Conservation (phyloP, 2,797 vertebrate species). For the Atherinosoma microstoma region DNA sequence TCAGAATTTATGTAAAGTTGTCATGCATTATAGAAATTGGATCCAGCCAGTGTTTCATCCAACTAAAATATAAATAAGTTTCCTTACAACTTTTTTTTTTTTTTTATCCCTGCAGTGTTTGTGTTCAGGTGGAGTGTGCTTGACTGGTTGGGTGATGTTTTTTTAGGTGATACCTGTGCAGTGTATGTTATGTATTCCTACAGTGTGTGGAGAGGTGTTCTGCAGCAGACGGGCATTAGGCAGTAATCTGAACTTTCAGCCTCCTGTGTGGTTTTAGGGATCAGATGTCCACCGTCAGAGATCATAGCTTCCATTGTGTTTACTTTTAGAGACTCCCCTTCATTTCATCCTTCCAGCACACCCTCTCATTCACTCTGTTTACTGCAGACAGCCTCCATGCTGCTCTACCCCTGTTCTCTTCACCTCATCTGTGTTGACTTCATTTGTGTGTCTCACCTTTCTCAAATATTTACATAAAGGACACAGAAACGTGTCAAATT, state of each 20-base stretch:
- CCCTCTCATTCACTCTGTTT: conserved; percentile 54
- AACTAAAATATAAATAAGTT: background rate
- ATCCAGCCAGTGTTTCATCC: background rate
- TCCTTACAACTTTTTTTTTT: background rate
- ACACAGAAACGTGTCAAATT: background rate
- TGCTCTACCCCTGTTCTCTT: conserved; percentile 1
- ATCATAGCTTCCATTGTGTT: conserved; percentile 82
- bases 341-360: conserved; percentile 40
- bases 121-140: background rate
- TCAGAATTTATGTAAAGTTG: background rate
- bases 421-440: conserved; percentile 61
- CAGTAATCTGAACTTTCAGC: conserved; percentile 75
- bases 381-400: conserved; percentile 36
- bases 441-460: conserved; percentile 63
- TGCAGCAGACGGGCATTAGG: conserved; percentile 71
- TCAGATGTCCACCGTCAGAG: conserved; percentile 80
- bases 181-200: conserved; percentile 8
- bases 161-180: conserved; percentile 18
- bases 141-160: conserved; percentile 6
- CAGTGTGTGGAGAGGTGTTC: conserved; percentile 24
- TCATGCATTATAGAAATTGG: background rate
- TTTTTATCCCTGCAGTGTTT: background rate
- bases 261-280: conserved; percentile 66
- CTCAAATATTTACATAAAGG: conserved; percentile 27
- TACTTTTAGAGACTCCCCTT: conserved; percentile 63